phyloP scores from a whole-genome alignment of 1,140 invertebrate species.

The Holcopasites calliopsidis region DNA sequence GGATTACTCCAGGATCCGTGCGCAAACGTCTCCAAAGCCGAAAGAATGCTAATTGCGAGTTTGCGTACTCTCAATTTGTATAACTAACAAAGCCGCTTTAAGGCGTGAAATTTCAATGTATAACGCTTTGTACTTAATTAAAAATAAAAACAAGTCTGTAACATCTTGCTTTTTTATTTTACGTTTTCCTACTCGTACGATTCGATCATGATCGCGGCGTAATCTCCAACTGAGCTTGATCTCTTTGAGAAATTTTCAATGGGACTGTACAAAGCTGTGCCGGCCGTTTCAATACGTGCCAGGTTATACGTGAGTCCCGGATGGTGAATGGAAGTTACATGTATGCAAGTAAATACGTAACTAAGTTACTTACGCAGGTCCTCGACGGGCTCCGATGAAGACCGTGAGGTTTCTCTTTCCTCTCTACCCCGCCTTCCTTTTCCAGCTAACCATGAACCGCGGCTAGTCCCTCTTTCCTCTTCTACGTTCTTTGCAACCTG shows the following conservation, averaged over 20 bases:
- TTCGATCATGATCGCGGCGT: background rate
- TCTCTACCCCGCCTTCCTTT: slow-evolving; percentile 7
- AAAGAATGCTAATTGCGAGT: too few species aligned
- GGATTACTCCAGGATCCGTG: too few species aligned
- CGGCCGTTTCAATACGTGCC: slow-evolving; percentile 43
- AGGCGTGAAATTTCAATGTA: too few species aligned
- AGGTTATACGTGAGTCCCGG: slow-evolving; percentile 41
- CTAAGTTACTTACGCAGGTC: slow-evolving; percentile 24
- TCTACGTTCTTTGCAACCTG: background rate
- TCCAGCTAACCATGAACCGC: slow-evolving; percentile 17
- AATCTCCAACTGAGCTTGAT: background rate
- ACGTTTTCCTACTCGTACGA: too few species aligned
- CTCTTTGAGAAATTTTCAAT: background rate
- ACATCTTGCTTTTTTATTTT: too few species aligned
- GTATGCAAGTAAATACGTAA: too few species aligned
- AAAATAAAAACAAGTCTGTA: too few species aligned
- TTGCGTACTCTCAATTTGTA: too few species aligned
- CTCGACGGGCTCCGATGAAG: slow-evolving; percentile 24
- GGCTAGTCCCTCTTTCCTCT: slow-evolving; percentile 21
- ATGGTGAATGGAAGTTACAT: slow-evolving; percentile 52
- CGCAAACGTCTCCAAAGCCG: too few species aligned
- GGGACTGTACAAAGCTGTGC: slow-evolving; percentile 43
- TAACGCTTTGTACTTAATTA: too few species aligned
- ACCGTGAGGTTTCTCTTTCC: slow-evolving; percentile 51
- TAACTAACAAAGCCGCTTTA: too few species aligned